Evolutionary conservation across 92 coral and sea anemone genomes (phyloP).

Genomic region (Porites cylindrica): DNA sequence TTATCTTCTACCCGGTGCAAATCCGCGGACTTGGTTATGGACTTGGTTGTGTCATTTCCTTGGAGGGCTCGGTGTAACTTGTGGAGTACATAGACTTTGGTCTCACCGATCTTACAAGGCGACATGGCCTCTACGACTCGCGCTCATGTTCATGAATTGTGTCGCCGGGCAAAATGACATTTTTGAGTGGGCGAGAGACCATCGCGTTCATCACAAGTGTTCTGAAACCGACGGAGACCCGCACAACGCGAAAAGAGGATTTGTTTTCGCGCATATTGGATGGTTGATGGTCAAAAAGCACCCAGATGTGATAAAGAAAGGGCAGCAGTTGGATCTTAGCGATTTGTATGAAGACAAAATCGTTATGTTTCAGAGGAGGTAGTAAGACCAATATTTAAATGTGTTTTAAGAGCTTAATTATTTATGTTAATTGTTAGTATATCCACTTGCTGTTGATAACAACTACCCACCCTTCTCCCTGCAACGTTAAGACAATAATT

Average conservation of each 20-base stretch:
- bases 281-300: constrained; percentile 74
- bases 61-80: constrained; percentile 72
- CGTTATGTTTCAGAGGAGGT: constrained; percentile 83
- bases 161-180: constrained; percentile 71
- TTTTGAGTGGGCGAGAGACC: constrained; percentile 83
- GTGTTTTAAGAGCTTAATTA: too few relatives aligned
- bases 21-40: constrained; percentile 66
- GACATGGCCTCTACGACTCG: constrained; percentile 62
- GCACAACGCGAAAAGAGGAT: constrained; percentile 81
- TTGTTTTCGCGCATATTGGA: constrained; percentile 77
- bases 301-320: constrained; percentile 70
- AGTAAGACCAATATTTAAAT: neutral
- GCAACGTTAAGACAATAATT: too few relatives aligned
- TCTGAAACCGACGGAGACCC: constrained; percentile 83
- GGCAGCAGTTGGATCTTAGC: constrained; percentile 63
- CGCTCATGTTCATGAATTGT: constrained; percentile 63
- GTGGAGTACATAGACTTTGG: constrained; percentile 83
- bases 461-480: too few relatives aligned
- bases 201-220: constrained; percentile 81
- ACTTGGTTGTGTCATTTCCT: constrained; percentile 35
- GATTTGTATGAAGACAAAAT: constrained; percentile 72
- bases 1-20: constrained; percentile 63
- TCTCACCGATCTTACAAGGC: constrained; percentile 77
- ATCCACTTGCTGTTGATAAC: too few relatives aligned
- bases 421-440: too few relatives aligned